These are phyloP conservation scores for Ornithoptera alexandrae DNA, from an alignment of 2,888 invertebrate species.

Conservation along the genomic window DNA sequence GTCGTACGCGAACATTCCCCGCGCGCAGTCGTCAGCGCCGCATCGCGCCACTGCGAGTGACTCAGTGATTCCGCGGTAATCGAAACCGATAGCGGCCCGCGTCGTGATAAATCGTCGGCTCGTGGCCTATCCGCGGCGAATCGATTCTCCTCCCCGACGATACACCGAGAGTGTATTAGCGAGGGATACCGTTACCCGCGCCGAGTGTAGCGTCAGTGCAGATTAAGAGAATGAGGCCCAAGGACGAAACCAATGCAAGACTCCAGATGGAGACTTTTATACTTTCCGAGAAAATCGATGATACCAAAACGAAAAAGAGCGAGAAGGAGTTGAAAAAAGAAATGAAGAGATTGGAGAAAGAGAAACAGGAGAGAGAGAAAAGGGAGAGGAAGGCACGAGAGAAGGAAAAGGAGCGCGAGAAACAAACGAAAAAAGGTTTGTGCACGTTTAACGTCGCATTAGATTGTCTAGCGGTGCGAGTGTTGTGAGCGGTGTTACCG, in stretches of 20 bases:
- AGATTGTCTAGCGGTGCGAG: too few relatives aligned
- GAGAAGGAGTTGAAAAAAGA: constrained; percentile 78
- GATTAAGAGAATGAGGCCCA: constrained; percentile 62
- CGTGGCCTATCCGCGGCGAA: constrained; percentile 54
- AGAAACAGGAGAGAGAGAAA: constrained; percentile 73
- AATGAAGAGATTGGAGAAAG: constrained; percentile 74
- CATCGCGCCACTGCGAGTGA: background rate
- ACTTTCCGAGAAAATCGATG: constrained; percentile 78
- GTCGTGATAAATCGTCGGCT: constrained; percentile 52
- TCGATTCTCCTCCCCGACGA: constrained; percentile 51
- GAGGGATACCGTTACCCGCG: constrained; percentile 53
- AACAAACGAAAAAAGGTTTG: constrained; percentile 70
- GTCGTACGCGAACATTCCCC: constrained; percentile 35
- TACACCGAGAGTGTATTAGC: constrained; percentile 57
- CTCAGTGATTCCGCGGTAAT: constrained; percentile 61
- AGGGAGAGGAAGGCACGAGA: constrained; percentile 76
- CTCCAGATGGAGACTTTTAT: constrained; percentile 78
- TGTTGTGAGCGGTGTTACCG: too few relatives aligned
- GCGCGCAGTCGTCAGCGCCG: constrained; percentile 28
- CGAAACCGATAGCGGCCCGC: constrained; percentile 55
- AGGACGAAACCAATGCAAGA: constrained; percentile 70
- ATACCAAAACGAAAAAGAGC: constrained; percentile 70
- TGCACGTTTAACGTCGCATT: background rate
- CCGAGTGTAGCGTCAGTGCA: constrained; percentile 38
- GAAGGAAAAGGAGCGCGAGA: constrained; percentile 74